These are phyloP conservation scores for Bruchidius siliquastri DNA, from an alignment of 2,888 invertebrate species.

Conservation along the genomic window DNA sequence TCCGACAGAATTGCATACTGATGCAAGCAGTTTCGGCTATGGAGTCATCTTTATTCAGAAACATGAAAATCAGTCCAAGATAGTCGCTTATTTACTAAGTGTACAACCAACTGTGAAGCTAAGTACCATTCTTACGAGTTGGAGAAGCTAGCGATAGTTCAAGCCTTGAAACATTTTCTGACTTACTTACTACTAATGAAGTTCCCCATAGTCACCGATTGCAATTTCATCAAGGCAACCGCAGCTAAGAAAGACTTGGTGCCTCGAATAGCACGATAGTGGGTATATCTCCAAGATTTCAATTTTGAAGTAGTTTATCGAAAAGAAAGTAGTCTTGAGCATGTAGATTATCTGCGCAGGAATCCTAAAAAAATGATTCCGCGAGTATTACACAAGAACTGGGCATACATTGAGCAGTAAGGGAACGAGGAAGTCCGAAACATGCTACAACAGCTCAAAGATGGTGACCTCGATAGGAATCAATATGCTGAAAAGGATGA, in stretches of 20 bases:
- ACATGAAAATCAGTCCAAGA: conserved; percentile 3
- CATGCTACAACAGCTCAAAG: conserved; percentile 7
- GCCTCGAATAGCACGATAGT: conserved; percentile 21
- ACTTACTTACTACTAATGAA: conserved; percentile 26
- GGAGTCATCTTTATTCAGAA: conserved; percentile 10
- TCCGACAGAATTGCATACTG: conserved; percentile 23
- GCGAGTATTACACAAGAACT: conserved; percentile 13
- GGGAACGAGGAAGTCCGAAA: conserved; percentile 16
- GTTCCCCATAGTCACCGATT: conserved; percentile 35
- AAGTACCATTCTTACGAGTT: conserved; percentile 28
- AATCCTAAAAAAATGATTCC: conserved; percentile 11
- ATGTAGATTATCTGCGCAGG: conserved; percentile 19
- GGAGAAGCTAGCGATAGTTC: conserved; percentile 35
- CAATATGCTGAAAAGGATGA: conserved; percentile 24
- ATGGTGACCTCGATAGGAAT: conserved; percentile 23
- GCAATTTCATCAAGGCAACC: conserved; percentile 31
- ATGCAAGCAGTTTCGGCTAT: conserved; percentile 22
- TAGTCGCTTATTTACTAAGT: conserved; percentile 14
- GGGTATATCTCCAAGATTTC: conserved; percentile 31
- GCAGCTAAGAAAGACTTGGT: conserved; percentile 28
- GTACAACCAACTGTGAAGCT: conserved; percentile 7
- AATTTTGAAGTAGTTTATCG: conserved; percentile 21
- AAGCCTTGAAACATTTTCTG: conserved; percentile 29
- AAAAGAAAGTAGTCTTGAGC: conserved; percentile 15
- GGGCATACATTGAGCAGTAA: conserved; percentile 22